Evolutionary conservation across 2,797 vertebrate genomes (phyloP), one percentile per base, ranked within the genome.

Genomic region (Loris lydekkerianus): DNA sequence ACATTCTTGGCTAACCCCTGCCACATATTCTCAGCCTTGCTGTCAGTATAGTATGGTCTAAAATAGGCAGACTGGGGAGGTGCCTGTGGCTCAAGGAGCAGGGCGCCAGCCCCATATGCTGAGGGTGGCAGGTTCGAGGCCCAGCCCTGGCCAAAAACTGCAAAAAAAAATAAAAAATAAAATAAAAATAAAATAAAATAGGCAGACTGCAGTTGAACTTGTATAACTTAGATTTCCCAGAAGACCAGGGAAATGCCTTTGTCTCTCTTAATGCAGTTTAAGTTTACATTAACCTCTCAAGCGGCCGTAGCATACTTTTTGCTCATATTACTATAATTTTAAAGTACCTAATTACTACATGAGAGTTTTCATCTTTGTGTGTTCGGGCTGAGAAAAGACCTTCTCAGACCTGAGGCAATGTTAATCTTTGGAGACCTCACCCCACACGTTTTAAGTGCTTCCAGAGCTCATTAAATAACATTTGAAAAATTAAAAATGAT

Each of bases 311-410:
- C 83, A 34, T 60, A 56, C 49, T 75, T 93, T 78, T 20, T 65
- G 53, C 37, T 92, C 31, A 14, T 73, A 53, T 86, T 86, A 60
- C 20, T 63, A 9, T 89, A 72, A 63, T 60, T 95, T 92, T 78
- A 88, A 75, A 37, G 27, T 3, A 31, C 53, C 49, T 73, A 63
- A 40, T 93, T 91, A 43, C 43, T 84, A 37, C 11, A 21, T 61
- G 75, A 85, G 40, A 49, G 40, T 89, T 82, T 72, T 60, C 15
- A 25, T 69, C 40, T 60, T 46, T 91, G 49, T 92, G 56, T 7
- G 25, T 86, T 9, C n/a, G 34, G 77, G 10, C 53, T 77, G 53
- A 69, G 76, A 29, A 94, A 14, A 82, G 10, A 49, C 14, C 29
- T 21, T 93, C 23, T 37, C 34, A 77, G 58, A 77, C n/a, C 2